Evolutionary conservation across 2,888 invertebrate genomes (phyloP).

Genomic region (Phaonia tiefii): DNA sequence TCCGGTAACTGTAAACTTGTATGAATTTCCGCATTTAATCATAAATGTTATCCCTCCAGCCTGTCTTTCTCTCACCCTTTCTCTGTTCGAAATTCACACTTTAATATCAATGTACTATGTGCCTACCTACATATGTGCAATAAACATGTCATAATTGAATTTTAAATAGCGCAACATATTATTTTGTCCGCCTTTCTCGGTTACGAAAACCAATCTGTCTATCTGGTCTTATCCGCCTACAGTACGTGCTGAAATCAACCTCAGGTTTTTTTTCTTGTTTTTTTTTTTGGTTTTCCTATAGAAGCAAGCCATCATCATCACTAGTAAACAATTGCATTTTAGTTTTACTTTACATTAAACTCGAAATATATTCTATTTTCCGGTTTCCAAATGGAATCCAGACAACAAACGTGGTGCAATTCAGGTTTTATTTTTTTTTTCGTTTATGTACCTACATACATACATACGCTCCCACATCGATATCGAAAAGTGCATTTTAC

Average conservation of each 20-base stretch:
- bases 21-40: too few species aligned
- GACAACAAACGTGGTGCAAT: slow-evolving; percentile 32
- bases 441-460: neutral
- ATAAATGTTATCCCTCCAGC: too few species aligned
- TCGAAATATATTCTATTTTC: slow-evolving; percentile 59
- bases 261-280: slow-evolving; percentile 48
- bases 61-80: too few species aligned
- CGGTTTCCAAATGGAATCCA: slow-evolving; percentile 59
- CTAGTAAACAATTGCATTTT: slow-evolving; percentile 26
- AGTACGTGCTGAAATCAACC: slow-evolving; percentile 63
- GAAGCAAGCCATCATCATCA: neutral
- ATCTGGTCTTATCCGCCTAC: slow-evolving; percentile 63
- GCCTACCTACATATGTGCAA: neutral
- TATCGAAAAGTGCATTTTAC: slow-evolving; percentile 21
- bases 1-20: too few species aligned
- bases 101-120: neutral
- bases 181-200: slow-evolving; percentile 11
- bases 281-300: neutral
- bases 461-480: too few species aligned
- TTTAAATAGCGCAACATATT: slow-evolving; percentile 43
- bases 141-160: slow-evolving; percentile 63
- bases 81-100: too few species aligned
- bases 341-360: slow-evolving; percentile 5
- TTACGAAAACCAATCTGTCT: slow-evolving; percentile 35
- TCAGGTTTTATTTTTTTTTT: slow-evolving; percentile 37